These are phyloP conservation scores for Enteromius viviparus DNA, from an alignment of 2,797 vertebrate species.

Conservation along the genomic window DNA sequence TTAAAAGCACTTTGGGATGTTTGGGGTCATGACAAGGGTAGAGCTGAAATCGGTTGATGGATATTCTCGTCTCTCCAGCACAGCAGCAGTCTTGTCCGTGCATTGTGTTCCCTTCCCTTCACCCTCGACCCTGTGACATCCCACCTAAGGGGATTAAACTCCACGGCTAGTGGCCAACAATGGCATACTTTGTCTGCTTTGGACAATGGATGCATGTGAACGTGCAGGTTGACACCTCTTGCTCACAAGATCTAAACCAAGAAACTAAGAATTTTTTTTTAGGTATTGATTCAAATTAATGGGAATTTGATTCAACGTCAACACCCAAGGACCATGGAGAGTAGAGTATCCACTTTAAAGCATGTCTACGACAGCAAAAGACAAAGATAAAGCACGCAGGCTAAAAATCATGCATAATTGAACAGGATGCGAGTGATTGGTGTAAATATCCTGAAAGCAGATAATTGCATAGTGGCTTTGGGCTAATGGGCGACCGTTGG, in stretches of 20 bases:
- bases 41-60: slow-evolving; percentile 28
- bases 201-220: slow-evolving; percentile 25
- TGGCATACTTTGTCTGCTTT: slow-evolving; percentile 38
- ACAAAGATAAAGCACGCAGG: slow-evolving; percentile 18
- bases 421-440: slow-evolving; percentile 62
- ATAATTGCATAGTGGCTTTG: slow-evolving; percentile 64
- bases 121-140: slow-evolving; percentile 45
- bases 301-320: neutral
- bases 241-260: neutral
- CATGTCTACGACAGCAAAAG: neutral
- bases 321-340: neutral
- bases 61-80: slow-evolving; percentile 32
- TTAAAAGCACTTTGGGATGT: slow-evolving; percentile 46
- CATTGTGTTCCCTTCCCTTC: slow-evolving; percentile 44
- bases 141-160: slow-evolving; percentile 52
- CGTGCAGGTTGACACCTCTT: neutral
- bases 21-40: slow-evolving; percentile 41
- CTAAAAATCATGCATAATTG: slow-evolving; percentile 62
- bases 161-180: slow-evolving; percentile 36
- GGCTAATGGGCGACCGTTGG: slow-evolving; percentile 57
- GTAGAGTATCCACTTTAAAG: neutral
- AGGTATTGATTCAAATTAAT: slow-evolving; percentile 14
- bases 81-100: slow-evolving; percentile 33
- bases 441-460: slow-evolving; percentile 61
- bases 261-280: neutral